Evolutionary conservation across 2,113 vertebrate genomes (phyloP).

Genomic region (Paralichthys olivaceus): DNA sequence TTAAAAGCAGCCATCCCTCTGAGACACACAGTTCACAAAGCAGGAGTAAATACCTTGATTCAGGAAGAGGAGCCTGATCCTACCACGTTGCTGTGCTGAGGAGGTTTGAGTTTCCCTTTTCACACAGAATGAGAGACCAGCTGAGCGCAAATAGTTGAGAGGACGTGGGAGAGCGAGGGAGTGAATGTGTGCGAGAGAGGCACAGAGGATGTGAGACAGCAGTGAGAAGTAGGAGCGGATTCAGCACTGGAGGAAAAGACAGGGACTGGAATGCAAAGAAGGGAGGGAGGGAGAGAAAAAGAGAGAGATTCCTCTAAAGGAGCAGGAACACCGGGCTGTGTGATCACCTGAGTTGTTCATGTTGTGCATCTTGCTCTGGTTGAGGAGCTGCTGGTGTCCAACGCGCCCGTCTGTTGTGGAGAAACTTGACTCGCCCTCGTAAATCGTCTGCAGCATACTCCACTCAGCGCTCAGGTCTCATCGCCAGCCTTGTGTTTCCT

Average conservation of each 20-base stretch:
- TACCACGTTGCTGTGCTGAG: conserved; percentile 64
- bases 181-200: conserved; percentile 33
- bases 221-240: conserved; percentile 38
- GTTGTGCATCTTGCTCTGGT: conserved; percentile 93
- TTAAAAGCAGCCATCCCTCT: neutral
- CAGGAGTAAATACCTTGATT: conserved; percentile 72
- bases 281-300: conserved; percentile 9
- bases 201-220: conserved; percentile 34
- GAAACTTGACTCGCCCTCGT: conserved; percentile 98
- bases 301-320: conserved; percentile 41
- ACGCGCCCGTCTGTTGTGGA: conserved; percentile 91
- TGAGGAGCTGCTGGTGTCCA: conserved; percentile 89
- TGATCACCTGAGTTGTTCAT: conserved; percentile 97
- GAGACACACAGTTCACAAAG: conserved; percentile 21
- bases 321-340: conserved; percentile 35
- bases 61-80: conserved; percentile 66
- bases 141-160: conserved; percentile 64
- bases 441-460: conserved; percentile 99
- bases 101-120: conserved; percentile 64
- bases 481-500: conserved; percentile 86
- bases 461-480: conserved; percentile 89
- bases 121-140: conserved; percentile 62
- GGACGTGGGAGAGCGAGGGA: conserved; percentile 25
- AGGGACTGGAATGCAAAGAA: conserved; percentile 38
- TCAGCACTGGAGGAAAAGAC: conserved; percentile 30